Evolutionary conservation across 2,113 vertebrate species (phyloP), one percentile per base, ranked within the genome.

Genomic region (Larimichthys polyactis): DNA sequence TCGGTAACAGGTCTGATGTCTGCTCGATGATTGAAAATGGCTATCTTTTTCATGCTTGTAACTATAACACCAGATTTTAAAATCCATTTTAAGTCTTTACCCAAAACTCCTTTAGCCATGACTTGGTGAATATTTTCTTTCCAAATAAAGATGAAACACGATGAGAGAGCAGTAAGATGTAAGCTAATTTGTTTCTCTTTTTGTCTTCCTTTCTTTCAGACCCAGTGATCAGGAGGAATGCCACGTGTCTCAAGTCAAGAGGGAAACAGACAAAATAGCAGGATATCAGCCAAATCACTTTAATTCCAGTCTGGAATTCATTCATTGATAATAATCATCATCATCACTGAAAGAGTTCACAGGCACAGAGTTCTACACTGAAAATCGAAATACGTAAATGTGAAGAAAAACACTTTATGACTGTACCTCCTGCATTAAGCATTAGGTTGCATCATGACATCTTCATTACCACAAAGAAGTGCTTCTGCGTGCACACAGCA

Each of bases 141-240:
- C 36, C 36, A 8, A 36, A 36, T 36, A 36, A 36, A 36, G 36
- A 36, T 4, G 9, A 36, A 36, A 8, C 36, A 40, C 8, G 1
- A 9, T 9, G 36, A 40, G 36, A 40, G 36, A 8, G 8, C 36
- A 44, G 3, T 65, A 7, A 8, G 36, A 43, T 58, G 11, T 19
- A 74, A 29, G 66, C 51, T 78, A 59, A 86, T 70, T n/a, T 29
- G 3, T 69, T 40, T 43, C 10, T 65, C 3, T 54, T 3, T 72
- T 29, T 80, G 52, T 55, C 10, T 63, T 17, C 66, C 29, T 86
- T 70, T 64, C 44, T 87, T 66, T 82, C 89, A 94, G 91, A 87
- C 46, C 84, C 87, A 80, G 76, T 43, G 55, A 85, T 85, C 76
- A 76, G 81, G 68, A 84, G 63, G 70, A 74, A 86, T 72, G 54